A percentile compares a stretch with the other conserved stretches of the same genome.
Evolutionary conservation across 2,797 vertebrate species (phyloP).

Genomic region (Phyllotis vaccarum): DNA sequence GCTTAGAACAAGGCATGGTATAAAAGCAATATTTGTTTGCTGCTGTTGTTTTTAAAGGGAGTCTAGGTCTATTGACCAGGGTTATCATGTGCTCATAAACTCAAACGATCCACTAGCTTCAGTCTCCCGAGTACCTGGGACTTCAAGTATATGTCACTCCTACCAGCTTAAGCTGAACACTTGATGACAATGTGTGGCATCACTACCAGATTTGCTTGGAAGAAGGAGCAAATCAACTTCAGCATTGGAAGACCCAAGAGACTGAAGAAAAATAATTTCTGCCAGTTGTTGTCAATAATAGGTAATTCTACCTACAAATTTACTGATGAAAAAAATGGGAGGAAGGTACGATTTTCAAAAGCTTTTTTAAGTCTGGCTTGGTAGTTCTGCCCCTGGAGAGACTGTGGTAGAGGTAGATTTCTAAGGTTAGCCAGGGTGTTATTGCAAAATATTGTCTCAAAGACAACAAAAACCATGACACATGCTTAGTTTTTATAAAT

Average conservation of each 20-base stretch:
- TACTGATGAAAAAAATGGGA: not conserved
- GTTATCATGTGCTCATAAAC: not conserved
- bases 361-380: not conserved
- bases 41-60: not conserved
- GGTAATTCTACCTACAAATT: not conserved
- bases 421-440: not conserved
- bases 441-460: not conserved
- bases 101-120: not conserved
- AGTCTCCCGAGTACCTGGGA: not conserved
- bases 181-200: not conserved
- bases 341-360: not conserved
- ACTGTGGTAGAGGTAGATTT: not conserved
- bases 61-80: not conserved
- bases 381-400: not conserved
- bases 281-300: not conserved
- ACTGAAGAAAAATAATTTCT: not conserved
- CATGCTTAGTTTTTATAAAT: not conserved
- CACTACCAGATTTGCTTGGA: not conserved
- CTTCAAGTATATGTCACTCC: not conserved
- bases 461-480: not conserved
- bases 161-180: not conserved
- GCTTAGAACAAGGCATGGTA: not conserved
- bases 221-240: not conserved
- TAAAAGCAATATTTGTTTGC: not conserved
- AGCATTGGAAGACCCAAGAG: not conserved